A percentile compares a stretch with the other conserved stretches of the same genome.
phyloP scores from a whole-genome alignment of 2,888 invertebrate species.

The Phrixothrix hirtus region DNA sequence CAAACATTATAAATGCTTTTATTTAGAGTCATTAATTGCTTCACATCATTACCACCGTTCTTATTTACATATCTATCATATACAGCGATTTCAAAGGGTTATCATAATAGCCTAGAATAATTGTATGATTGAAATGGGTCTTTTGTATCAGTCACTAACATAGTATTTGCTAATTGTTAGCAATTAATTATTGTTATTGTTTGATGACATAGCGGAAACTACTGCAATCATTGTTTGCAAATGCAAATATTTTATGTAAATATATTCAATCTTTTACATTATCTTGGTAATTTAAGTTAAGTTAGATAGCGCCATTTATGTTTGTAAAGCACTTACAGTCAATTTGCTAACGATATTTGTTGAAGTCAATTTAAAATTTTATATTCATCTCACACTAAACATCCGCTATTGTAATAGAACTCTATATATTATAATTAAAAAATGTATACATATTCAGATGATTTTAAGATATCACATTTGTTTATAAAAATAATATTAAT shows the following conservation, averaged over 20 bases:
- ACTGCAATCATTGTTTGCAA: slow-evolving; percentile 44
- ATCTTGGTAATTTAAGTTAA: slow-evolving; percentile 16
- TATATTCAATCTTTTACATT: slow-evolving; percentile 6
- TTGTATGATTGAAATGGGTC: slow-evolving; percentile 56
- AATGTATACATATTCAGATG: too few relatives aligned
- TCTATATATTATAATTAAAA: too few relatives aligned
- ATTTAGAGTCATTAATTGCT: slow-evolving; percentile 47
- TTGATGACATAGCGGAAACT: slow-evolving; percentile 47
- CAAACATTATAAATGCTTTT: slow-evolving; percentile 31
- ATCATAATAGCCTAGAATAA: slow-evolving; percentile 53
- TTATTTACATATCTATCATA: slow-evolving; percentile 56
- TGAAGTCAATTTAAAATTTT: too few relatives aligned
- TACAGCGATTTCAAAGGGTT: slow-evolving; percentile 55
- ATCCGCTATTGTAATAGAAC: too few relatives aligned
- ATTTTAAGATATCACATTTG: too few relatives aligned
- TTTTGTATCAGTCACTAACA: slow-evolving; percentile 58
- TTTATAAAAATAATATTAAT: too few relatives aligned
- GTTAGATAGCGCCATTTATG: slow-evolving; percentile 13
- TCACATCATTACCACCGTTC: slow-evolving; percentile 39
- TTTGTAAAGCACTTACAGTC: slow-evolving; percentile 7
- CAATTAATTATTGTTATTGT: slow-evolving; percentile 54
- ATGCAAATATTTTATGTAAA: slow-evolving; percentile 15
- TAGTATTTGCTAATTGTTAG: slow-evolving; percentile 56
- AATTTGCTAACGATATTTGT: too few relatives aligned
- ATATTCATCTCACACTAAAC: too few relatives aligned